A percentile compares a stretch with the other conserved stretches of the same genome.
Conservation (phyloP, 2,113 vertebrate genomes). For the Anolis carolinensis region DNA sequence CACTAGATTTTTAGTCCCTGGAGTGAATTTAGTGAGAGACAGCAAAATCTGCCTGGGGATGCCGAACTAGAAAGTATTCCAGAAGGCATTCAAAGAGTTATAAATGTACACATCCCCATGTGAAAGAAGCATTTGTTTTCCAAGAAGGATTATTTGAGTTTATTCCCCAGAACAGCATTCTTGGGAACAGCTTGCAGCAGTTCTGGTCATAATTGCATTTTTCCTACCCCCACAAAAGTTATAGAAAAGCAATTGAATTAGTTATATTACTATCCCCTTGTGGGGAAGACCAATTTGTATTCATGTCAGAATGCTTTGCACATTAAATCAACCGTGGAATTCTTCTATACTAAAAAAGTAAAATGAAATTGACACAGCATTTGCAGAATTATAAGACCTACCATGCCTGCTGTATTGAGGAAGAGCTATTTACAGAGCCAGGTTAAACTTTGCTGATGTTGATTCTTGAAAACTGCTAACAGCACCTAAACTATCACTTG, state of each 20-base stretch:
- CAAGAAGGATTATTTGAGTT: neutral
- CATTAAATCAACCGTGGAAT: conserved; percentile 12
- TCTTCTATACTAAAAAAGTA: neutral
- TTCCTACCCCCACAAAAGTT: neutral
- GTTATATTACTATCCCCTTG: neutral
- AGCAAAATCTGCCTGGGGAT: neutral
- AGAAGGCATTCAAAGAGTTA: neutral
- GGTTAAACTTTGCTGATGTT: neutral
- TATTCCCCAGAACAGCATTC: neutral
- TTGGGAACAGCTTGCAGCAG: conserved; percentile 12
- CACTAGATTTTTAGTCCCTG: neutral
- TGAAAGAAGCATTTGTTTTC: conserved; percentile 5
- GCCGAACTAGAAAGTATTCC: neutral
- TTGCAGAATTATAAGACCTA: conserved; percentile 16
- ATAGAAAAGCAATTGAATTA: conserved; percentile 25
- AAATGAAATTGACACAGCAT: neutral
- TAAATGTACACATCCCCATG: neutral
- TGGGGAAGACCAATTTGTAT: conserved; percentile 10
- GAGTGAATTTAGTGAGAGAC: neutral
- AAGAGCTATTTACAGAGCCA: conserved; percentile 15
- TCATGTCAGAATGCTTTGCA: conserved; percentile 11
- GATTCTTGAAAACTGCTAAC: conserved; percentile 24
- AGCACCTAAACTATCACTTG: neutral
- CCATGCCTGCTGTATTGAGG: neutral
- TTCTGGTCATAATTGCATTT: neutral